Conservation (phyloP, 2,888 invertebrate genomes). For the Diadegma fenestrale region DNA sequence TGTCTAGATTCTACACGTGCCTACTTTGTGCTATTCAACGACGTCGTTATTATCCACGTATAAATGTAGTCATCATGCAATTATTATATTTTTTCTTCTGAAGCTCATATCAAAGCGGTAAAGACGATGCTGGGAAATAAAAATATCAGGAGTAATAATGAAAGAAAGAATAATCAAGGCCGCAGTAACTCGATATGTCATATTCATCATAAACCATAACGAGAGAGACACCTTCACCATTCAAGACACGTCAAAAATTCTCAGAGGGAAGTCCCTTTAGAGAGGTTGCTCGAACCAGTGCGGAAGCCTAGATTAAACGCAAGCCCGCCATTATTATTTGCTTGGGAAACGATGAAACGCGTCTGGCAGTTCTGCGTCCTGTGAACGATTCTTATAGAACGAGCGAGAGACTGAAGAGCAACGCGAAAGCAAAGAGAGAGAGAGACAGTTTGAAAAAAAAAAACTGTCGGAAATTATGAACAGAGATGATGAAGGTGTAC, state of each 20-base stretch:
- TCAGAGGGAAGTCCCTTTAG: constrained; percentile 27
- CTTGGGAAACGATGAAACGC: constrained; percentile 45
- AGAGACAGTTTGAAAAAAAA: constrained; percentile 15
- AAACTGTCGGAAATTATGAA: constrained; percentile 42
- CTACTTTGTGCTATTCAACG: background rate
- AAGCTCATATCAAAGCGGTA: constrained; percentile 1
- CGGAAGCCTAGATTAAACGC: constrained; percentile 46
- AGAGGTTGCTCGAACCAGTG: constrained; percentile 32
- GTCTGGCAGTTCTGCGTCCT: constrained; percentile 9
- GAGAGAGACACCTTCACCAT: constrained; percentile 52
- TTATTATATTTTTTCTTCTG: background rate
- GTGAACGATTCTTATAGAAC: constrained; percentile 37
- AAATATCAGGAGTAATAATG: constrained; percentile 28
- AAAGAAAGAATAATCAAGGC: constrained; percentile 35
- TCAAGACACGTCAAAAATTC: constrained; percentile 52
- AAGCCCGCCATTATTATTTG: constrained; percentile 42
- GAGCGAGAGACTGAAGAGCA: background rate
- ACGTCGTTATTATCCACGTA: constrained; percentile 8
- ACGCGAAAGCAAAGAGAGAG: background rate
- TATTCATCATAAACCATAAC: constrained; percentile 59
- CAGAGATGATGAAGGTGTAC: constrained; percentile 40
- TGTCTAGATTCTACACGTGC: background rate
- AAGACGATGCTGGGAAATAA: constrained; percentile 4
- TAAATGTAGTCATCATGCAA: background rate
- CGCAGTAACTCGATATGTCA: constrained; percentile 52